phyloP scores from a whole-genome alignment of 2,888 invertebrate species.

The Acleris literana region DNA sequence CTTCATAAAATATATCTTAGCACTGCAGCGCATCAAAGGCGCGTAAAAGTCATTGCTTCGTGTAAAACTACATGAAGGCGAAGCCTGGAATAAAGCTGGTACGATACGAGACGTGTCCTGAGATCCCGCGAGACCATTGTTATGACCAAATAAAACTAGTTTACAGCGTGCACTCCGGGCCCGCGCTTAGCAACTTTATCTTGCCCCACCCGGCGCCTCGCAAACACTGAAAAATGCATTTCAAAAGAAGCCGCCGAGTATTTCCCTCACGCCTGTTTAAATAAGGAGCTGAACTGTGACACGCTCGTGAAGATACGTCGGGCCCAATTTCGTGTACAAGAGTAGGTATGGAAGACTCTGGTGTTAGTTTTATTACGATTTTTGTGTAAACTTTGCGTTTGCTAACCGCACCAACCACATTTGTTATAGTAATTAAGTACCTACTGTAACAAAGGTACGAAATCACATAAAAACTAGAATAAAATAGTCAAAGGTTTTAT shows the following conservation, averaged over 20 bases:
- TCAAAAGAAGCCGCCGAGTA: constrained; percentile 44
- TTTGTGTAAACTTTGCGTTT: too few species aligned
- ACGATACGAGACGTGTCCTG: constrained; percentile 50
- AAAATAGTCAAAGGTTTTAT: too few species aligned
- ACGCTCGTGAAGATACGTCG: constrained; percentile 31
- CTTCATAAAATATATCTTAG: constrained; percentile 39
- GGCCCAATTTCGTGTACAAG: constrained; percentile 6
- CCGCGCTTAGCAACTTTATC: constrained; percentile 65
- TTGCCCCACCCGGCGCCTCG: constrained; percentile 39
- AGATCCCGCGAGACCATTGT: constrained; percentile 57
- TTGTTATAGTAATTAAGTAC: too few species aligned
- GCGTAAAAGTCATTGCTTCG: constrained; percentile 50
- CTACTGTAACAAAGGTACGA: too few species aligned
- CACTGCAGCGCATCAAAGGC: constrained; percentile 47
- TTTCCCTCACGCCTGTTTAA: constrained; percentile 53
- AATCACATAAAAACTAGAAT: too few species aligned
- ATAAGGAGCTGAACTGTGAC: constrained; percentile 43
- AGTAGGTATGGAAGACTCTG: background rate
- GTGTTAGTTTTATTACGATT: too few species aligned
- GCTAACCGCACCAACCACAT: too few species aligned
- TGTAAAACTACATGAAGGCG: constrained; percentile 48
- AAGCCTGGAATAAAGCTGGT: constrained; percentile 47
- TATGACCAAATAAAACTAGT: constrained; percentile 69
- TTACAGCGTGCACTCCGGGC: constrained; percentile 58
- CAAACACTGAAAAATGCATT: constrained; percentile 34